Conservation (phyloP, 2,888 invertebrate species). For the Callosobruchus maculatus region DNA sequence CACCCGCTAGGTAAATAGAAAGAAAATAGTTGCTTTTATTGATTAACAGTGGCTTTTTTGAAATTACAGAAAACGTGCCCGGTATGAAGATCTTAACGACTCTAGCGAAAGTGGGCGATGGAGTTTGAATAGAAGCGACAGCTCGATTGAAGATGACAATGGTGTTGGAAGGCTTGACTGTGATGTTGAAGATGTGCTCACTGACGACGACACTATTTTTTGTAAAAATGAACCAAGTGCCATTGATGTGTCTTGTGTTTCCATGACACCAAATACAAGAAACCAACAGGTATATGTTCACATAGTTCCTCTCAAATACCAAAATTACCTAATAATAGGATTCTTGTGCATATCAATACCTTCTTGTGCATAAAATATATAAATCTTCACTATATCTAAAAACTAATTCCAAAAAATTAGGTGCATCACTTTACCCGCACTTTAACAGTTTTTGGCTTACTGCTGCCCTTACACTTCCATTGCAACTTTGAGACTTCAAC, state of each 20-base stretch:
- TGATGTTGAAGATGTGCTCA: slow-evolving; percentile 36
- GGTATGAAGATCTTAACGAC: slow-evolving; percentile 33
- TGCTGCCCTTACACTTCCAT: too few species aligned
- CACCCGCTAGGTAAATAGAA: slow-evolving; percentile 37
- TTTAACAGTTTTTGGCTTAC: too few species aligned
- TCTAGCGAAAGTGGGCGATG: slow-evolving; percentile 27
- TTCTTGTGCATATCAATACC: too few species aligned
- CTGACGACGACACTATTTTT: slow-evolving; percentile 34
- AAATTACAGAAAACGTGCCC: slow-evolving; percentile 39
- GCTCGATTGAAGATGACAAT: slow-evolving; percentile 56
- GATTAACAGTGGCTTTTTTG: background rate
- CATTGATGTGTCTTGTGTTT: slow-evolving; percentile 34
- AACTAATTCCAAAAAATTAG: too few species aligned
- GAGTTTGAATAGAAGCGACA: slow-evolving; percentile 40
- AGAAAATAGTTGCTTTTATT: background rate
- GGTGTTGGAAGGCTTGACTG: slow-evolving; percentile 57
- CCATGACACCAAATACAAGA: slow-evolving; percentile 33
- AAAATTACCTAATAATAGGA: too few species aligned
- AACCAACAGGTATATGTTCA: slow-evolving; percentile 29
- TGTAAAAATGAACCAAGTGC: slow-evolving; percentile 28
- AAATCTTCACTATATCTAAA: background rate
- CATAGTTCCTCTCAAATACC: too few species aligned
- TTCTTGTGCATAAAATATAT: too few species aligned
- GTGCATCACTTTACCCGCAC: too few species aligned
- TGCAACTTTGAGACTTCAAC: too few species aligned